These are phyloP conservation scores for Ctenopoma multispine DNA, from an alignment of 2,797 vertebrate species.

Conservation along the genomic window DNA sequence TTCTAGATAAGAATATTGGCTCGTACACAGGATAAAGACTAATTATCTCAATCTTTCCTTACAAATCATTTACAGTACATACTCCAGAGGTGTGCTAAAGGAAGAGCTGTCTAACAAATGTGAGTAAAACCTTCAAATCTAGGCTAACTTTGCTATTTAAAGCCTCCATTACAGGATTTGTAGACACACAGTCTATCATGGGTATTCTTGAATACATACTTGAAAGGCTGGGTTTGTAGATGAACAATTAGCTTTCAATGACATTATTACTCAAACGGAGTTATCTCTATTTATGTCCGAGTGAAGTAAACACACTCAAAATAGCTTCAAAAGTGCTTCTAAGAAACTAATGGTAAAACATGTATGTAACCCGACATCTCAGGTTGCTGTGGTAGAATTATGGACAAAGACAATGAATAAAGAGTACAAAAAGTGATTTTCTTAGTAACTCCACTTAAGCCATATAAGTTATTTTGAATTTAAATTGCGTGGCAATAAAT, in stretches of 20 bases:
- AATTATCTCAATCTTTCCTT: constrained; percentile 57
- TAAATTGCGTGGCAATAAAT: constrained; percentile 32
- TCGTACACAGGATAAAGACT: constrained; percentile 36
- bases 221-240: constrained; percentile 20
- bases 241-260: constrained; percentile 35
- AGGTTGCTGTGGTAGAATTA: neutral
- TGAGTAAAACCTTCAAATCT: constrained; percentile 44
- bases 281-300: constrained; percentile 11
- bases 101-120: constrained; percentile 34
- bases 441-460: constrained; percentile 54
- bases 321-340: constrained; percentile 8
- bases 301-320: constrained; percentile 28
- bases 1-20: constrained; percentile 39
- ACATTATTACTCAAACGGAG: constrained; percentile 36
- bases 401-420: no score
- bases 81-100: constrained; percentile 42
- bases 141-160: constrained; percentile 61
- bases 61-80: constrained; percentile 34
- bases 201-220: constrained; percentile 40
- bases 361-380: neutral
- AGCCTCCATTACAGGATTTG: constrained; percentile 40
- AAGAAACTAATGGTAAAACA: neutral
- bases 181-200: constrained; percentile 25
- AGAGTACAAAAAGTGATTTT: constrained; percentile 46
- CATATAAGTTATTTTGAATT: constrained; percentile 21